These are phyloP conservation scores for Carabus problematicus DNA, from an alignment of 2,888 invertebrate species.

Conservation along the genomic window DNA sequence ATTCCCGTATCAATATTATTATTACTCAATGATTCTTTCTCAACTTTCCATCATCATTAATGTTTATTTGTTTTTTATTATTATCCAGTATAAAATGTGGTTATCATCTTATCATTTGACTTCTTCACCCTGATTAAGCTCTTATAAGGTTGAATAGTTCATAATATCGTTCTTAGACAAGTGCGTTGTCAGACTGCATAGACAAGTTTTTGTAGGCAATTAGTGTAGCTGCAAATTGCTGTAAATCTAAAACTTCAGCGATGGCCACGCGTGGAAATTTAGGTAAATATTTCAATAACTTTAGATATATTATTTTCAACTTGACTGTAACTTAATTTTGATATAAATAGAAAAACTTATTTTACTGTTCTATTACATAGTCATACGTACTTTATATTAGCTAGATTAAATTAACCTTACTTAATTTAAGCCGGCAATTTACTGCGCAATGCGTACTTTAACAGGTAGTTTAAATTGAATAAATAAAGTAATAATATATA, in stretches of 20 bases:
- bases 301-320: background rate
- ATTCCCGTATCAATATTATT: too few relatives aligned
- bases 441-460: too few relatives aligned
- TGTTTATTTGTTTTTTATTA: constrained; percentile 1
- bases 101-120: constrained; percentile 34
- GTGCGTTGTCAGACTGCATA: background rate
- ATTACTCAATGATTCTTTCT: too few relatives aligned
- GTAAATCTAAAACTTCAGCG: background rate
- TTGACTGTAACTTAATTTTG: background rate
- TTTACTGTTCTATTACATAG: background rate
- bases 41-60: too few relatives aligned
- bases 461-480: too few relatives aligned
- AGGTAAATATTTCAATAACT: constrained; percentile 11
- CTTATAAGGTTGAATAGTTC: constrained; percentile 12
- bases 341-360: background rate
- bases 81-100: constrained; percentile 1
- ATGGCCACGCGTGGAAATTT: constrained; percentile 30
- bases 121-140: constrained; percentile 26
- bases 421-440: constrained; percentile 1
- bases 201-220: background rate
- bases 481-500: too few relatives aligned
- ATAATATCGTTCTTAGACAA: constrained; percentile 30
- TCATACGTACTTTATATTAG: background rate
- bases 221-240: background rate
- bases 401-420: constrained; percentile 1